These are phyloP conservation scores for Laspeyria flexula DNA, from an alignment of 2,888 invertebrate genomes.

Conservation along the genomic window DNA sequence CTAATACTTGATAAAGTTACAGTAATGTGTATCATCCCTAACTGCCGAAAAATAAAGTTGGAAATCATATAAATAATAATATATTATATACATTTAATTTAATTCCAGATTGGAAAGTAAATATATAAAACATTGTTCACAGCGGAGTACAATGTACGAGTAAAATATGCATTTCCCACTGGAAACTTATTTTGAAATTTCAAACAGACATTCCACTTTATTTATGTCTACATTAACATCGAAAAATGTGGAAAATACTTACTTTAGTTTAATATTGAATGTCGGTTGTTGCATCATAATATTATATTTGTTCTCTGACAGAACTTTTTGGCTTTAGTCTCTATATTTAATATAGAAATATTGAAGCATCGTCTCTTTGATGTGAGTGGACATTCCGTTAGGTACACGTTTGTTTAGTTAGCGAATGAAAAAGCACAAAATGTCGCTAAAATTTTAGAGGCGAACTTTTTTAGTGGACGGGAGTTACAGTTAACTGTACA, in stretches of 20 bases:
- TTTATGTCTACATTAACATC: slow-evolving; percentile 26
- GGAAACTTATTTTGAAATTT: slow-evolving; percentile 17
- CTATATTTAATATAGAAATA: slow-evolving; percentile 2
- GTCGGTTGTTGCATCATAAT: slow-evolving; percentile 4
- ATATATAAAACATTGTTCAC: slow-evolving; percentile 2
- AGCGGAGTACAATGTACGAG: slow-evolving; percentile 1
- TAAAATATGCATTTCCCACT: slow-evolving; percentile 18
- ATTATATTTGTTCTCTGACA: slow-evolving; percentile 1
- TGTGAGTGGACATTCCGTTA: slow-evolving; percentile 2
- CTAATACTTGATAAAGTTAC: no score
- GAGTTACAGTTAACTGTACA: slow-evolving; percentile 26
- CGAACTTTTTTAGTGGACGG: slow-evolving; percentile 22
- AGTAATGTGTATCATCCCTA: no score
- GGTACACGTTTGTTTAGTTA: slow-evolving; percentile 29
- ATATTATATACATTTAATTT: no score
- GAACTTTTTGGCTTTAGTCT: slow-evolving; percentile 5
- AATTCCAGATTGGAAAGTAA: slow-evolving; percentile 3
- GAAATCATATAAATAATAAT: neutral
- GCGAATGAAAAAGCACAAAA: slow-evolving; percentile 23
- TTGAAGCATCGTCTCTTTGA: slow-evolving; percentile 10
- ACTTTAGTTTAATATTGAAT: slow-evolving; percentile 13
- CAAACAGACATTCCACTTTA: slow-evolving; percentile 24
- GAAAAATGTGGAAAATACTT: slow-evolving; percentile 22
- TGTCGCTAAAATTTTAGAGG: slow-evolving; percentile 16
- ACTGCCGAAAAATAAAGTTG: neutral